Evolutionary conservation across 2,113 vertebrate genomes (phyloP), one percentile per base, ranked within the genome.

Genomic region (Hiodon tergisus): DNA sequence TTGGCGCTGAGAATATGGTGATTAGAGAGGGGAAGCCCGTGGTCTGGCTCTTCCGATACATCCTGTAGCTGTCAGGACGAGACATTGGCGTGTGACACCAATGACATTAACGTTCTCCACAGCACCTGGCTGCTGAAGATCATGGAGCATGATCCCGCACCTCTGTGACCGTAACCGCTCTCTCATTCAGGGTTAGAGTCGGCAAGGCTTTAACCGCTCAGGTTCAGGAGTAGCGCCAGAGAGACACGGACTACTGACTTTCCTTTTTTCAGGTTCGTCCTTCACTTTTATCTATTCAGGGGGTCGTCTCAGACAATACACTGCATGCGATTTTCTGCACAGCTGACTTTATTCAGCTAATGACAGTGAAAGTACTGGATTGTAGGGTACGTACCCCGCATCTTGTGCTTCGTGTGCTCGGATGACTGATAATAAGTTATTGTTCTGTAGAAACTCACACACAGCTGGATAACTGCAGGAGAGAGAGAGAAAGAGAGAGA

Each of bases 21-120:
- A 93, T 93, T 83, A 93, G 89, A 50, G 91, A 92, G n/a, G 92
- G 92, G 67, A 93, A 93, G 54, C 92, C 92, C 59, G 92, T 93
- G 17, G 90, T 93, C 84, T 93, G 92, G 77, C 92, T 93, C 84
- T 93, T 93, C 78, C 92, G 89, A 86, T 93, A 93, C 92, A 93
- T 93, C 54, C 91, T 89, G 77, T 93, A 93, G 71, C 92, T 93
- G 78, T 61, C 72, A 54, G 79, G 67, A 77, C 52, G 62, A 70
- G 48, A 84, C 51, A 59, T 11, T 14, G 51, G 50, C 69, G 10
- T 3, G 17, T 70, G 69, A 71, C 52, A 17, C 68, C 10, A 4
- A 55, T 4, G 17, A 50, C 3, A 52, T 31, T 16, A 69, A 48
- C 16, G 17, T 52, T 52, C 67, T 14, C 16, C 13, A 54, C 47